Evolutionary conservation across 30 jellyfish, hydroid and myxozoan genomes (phyloP), one percentile per base, ranked within the genome.

Genomic region (Sanderia malayensis): DNA sequence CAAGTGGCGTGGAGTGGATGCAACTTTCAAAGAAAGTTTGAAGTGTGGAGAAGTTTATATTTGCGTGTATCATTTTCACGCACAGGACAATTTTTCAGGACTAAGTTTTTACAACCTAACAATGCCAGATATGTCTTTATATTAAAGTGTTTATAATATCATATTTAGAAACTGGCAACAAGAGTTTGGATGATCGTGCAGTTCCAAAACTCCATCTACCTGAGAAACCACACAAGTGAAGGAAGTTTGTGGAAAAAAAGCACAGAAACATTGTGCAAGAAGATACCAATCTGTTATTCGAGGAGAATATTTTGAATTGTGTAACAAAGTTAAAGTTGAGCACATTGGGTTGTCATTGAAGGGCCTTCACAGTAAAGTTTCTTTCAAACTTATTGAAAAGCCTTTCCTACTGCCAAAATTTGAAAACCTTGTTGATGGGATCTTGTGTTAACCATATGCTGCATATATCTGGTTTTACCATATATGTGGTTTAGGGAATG

Each of bases 121-220:
- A 15, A 6, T 41, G 55, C 15, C 15, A 15, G 8, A 41, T 41
- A 41, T 8, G 55, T 15, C 8, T 41, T 6, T 41, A 6, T 8
- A 41, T 41, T 6, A 15, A 41, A 41, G 55, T 41, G 55, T 41
- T 41, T 41, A 15, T 41, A 15, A 41, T 15, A 41, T 41, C 55
- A 41, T 49, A 4, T 49, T 49, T 49, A 49, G 64, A 18, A 49
- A 49, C 64, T 49, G 64, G 64, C 23, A 49, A 18, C 4, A 49
- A 49, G 24, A 49, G 64, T 49, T 49, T 49, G 64, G 18, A 49
- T 49, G 25, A 49, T 49, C 25, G 64, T 4, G 64, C 64, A 49
- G 18, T 49, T 4, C 18, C 27, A 49, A 49, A 49, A 49, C 24
- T 49, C 11, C 8, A 49, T 49, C 64, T 49, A 4, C 24, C 64